These are phyloP conservation scores for Philhelius pedissequus DNA, from an alignment of 2,888 invertebrate genomes.

Conservation along the genomic window DNA sequence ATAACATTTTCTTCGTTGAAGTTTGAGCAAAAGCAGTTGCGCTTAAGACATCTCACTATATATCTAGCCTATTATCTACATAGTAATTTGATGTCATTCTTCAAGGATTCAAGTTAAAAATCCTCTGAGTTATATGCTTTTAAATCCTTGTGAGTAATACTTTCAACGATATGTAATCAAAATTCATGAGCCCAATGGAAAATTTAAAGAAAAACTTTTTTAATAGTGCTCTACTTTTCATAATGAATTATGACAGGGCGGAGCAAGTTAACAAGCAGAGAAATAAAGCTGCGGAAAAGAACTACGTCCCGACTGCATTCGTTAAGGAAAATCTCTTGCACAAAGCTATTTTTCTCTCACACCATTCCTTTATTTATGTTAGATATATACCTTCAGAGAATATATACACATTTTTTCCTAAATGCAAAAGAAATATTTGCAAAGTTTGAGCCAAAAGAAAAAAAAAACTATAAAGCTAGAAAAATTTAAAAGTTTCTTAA, in stretches of 20 bases:
- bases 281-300: conserved; percentile 56
- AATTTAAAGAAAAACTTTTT: conserved; percentile 60
- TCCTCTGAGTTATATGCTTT: conserved; percentile 23
- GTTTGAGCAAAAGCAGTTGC: conserved; percentile 24
- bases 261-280: conserved; percentile 58
- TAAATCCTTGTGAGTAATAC: conserved; percentile 47
- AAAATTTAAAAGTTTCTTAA: conserved; percentile 63
- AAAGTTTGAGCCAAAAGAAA: conserved; percentile 52
- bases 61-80: background rate
- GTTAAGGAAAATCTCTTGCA: conserved; percentile 47
- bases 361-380: conserved; percentile 52
- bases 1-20: conserved; percentile 19
- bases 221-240: conserved; percentile 64
- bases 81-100: conserved; percentile 27
- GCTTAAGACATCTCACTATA: conserved; percentile 20
- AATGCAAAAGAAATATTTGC: conserved; percentile 65
- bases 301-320: conserved; percentile 56
- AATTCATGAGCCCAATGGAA: conserved; percentile 59
- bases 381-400: conserved; percentile 19
- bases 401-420: conserved; percentile 28
- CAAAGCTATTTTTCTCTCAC: conserved; percentile 55
- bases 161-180: conserved; percentile 60
- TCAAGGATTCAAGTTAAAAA: conserved; percentile 28
- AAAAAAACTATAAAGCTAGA: conserved; percentile 58
- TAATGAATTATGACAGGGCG: conserved; percentile 62